Base-by-base conservation (phyloP, 2,797 vertebrate species). In the Neosalanx taihuensis region DNA sequence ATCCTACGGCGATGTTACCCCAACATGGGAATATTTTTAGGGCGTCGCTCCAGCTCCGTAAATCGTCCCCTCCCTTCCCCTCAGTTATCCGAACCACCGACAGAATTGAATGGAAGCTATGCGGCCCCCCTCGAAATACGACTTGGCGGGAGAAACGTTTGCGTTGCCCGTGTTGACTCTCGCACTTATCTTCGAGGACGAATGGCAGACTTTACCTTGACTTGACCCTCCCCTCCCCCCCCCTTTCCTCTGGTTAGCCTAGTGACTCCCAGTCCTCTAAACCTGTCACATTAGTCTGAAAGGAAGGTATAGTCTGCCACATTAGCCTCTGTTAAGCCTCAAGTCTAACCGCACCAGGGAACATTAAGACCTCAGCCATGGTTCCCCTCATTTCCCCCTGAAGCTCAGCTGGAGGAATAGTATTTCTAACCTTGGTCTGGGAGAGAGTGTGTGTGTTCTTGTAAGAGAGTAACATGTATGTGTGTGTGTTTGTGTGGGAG, bases 251-350 rank as follows among this genome's bases (percentile, higher is more conserved):
- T 26, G 59, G 26, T 74, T 67, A 41, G 18, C 37, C 23, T 31
- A 46, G 59, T 33, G 58, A 37, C 31, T 70, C 49, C 51, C 10
- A 56, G 65, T 18, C 59, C 13, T 57, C 30, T 68, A 58, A 68
- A 68, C 18, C 66, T 68, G 66, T 68, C 66, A 57, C 51, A 68
- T 33, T 57, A 57, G 29, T 68, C 66, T 68, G 66, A 57, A 49
- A 41, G 61, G 53, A 26, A 33, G 62, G 31, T 65, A 37, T 7
- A 51, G 37, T 29, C 59, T 51, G 56, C 58, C 67, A 51, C 33
- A 23, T 51, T 37, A 69, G 60, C 26, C 63, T 57, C 35, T 26
- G 31, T 23, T 33, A 57, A 49, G 60, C 61, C 30, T 63, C 23
- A 20, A 49, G 17, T 70, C 65, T 49, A 74, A 59, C 67, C 13